Evolutionary conservation across 2,888 invertebrate species (phyloP).

Genomic region (Toxonevra muliebris): DNA sequence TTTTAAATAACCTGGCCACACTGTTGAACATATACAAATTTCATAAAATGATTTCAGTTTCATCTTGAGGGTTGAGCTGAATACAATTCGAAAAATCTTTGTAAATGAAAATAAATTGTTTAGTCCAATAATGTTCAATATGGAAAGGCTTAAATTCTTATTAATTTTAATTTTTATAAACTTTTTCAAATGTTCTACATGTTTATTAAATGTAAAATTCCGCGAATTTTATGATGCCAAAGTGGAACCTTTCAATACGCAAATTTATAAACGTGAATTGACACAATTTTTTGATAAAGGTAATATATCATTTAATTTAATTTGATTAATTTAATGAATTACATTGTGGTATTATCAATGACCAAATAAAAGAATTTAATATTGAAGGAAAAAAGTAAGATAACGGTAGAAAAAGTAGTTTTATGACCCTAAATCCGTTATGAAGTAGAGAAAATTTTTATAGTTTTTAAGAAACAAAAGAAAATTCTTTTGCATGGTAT

Average conservation of each 20-base stretch:
- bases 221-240: slow-evolving; percentile 44
- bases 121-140: neutral
- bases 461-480: no score
- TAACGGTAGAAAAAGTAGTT: neutral
- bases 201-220: slow-evolving; percentile 53
- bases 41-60: neutral
- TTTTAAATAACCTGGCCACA: no score
- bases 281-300: slow-evolving; percentile 58
- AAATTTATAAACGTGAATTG: slow-evolving; percentile 53
- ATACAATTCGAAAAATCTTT: slow-evolving; percentile 15
- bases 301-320: slow-evolving; percentile 19
- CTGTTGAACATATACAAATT: no score
- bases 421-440: neutral
- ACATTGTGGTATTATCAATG: slow-evolving; percentile 4
- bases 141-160: slow-evolving; percentile 12
- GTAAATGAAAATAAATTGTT: slow-evolving; percentile 21
- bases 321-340: neutral
- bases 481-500: no score
- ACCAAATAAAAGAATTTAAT: neutral
- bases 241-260: slow-evolving; percentile 47
- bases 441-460: no score
- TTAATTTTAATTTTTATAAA: slow-evolving; percentile 41
- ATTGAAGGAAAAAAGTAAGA: neutral
- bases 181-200: slow-evolving; percentile 29
- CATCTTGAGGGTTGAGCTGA: neutral